Percentiles rank a stretch among this genome's conserved stretches.
Conservation (phyloP, 2,113 vertebrate genomes). For the Willisornis vidua region DNA sequence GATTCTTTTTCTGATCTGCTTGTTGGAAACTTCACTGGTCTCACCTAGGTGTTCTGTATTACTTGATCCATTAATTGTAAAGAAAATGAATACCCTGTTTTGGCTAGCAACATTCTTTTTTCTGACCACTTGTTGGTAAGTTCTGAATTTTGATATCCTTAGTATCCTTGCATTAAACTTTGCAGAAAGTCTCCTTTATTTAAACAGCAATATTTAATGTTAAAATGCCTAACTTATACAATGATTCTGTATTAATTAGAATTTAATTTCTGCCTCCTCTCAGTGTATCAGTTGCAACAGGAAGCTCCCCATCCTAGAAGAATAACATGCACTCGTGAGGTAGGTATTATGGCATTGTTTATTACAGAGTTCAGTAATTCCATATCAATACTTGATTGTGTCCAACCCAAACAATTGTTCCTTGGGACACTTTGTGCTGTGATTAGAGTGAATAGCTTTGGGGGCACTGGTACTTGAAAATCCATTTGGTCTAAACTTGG, state of each 20-base stretch:
- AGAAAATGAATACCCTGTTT: background rate
- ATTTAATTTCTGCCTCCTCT: slow-evolving; percentile 63
- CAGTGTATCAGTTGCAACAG: slow-evolving; percentile 85
- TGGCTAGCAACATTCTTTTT: background rate
- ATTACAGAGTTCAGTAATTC: background rate
- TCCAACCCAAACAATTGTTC: background rate
- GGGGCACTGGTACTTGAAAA: background rate
- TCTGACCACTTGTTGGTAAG: background rate
- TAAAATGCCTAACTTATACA: background rate
- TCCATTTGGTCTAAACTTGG: background rate
- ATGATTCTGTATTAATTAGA: background rate
- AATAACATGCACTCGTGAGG: slow-evolving; percentile 82
- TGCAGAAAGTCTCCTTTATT: background rate
- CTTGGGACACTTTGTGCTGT: background rate
- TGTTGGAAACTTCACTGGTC: background rate
- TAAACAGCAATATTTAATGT: background rate
- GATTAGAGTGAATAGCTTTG: background rate
- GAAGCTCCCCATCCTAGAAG: slow-evolving; percentile 86
- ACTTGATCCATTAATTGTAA: background rate
- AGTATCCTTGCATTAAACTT: background rate
- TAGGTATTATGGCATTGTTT: slow-evolving; percentile 48
- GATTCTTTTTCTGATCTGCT: background rate
- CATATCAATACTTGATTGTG: background rate
- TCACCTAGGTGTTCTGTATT: background rate
- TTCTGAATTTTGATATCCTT: background rate